Evolutionary conservation across 2,113 vertebrate genomes (phyloP).

Genomic region (Pteruthius melanotis): DNA sequence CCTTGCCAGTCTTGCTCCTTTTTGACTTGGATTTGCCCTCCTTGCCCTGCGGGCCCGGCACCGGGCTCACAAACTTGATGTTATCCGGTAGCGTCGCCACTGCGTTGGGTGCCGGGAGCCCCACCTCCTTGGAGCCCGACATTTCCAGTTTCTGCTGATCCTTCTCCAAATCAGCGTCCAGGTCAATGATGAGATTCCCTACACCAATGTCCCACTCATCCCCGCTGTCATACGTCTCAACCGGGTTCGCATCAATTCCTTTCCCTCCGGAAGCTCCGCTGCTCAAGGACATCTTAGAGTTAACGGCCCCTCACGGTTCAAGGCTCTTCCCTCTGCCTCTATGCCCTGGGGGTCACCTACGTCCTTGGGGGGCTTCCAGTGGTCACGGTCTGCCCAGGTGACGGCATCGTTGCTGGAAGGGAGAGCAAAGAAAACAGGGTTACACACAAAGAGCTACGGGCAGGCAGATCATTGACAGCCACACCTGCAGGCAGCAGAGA

Average conservation of each 20-base stretch:
- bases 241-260: slow-evolving; percentile 99
- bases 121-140: slow-evolving; percentile 96
- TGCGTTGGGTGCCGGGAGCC: slow-evolving; percentile 89
- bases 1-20: slow-evolving; percentile 97
- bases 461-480: background rate
- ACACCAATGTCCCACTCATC: slow-evolving; percentile 99
- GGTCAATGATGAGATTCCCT: slow-evolving; percentile 99
- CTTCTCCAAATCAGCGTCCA: slow-evolving; percentile 99
- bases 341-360: slow-evolving; percentile 76
- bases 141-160: slow-evolving; percentile 98
- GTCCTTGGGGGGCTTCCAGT: slow-evolving; percentile 80
- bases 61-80: slow-evolving; percentile 97
- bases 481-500: background rate
- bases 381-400: slow-evolving; percentile 81
- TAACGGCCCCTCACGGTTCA: slow-evolving; percentile 84
- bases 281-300: slow-evolving; percentile 99
- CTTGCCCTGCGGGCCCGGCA: slow-evolving; percentile 94
- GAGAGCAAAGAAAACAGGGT: slow-evolving; percentile 68
- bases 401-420: slow-evolving; percentile 86
- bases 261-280: slow-evolving; percentile 99
- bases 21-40: slow-evolving; percentile 99
- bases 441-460: background rate
- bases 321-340: slow-evolving; percentile 77
- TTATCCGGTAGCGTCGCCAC: slow-evolving; percentile 96
- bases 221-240: slow-evolving; percentile 99